Conservation (phyloP, 2,113 vertebrate species). For the Xenopus borealis region DNA sequence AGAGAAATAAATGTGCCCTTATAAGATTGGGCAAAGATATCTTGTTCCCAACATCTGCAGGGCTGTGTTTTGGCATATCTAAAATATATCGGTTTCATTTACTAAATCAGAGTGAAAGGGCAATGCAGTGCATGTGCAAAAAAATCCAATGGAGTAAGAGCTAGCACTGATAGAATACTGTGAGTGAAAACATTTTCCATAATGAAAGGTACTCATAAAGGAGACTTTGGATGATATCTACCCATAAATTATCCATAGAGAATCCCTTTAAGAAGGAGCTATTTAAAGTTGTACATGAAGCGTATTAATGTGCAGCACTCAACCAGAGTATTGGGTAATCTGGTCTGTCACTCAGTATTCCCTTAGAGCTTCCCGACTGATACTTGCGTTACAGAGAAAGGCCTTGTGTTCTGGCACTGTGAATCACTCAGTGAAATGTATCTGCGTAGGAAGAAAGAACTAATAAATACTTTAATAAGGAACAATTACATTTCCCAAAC, state of each 20-base stretch:
- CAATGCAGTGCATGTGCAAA: no score
- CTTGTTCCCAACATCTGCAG: no score
- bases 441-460: background rate
- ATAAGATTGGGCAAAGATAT: no score
- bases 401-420: conserved; percentile 4
- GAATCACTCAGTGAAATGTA: background rate
- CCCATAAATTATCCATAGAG: background rate
- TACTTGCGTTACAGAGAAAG: background rate
- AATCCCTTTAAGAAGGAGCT: no score
- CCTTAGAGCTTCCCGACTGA: conserved; percentile 1
- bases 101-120: no score
- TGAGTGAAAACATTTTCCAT: background rate
- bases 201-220: background rate
- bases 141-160: no score
- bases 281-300: background rate
- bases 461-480: conserved; percentile 9
- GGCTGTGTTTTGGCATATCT: no score
- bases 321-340: background rate
- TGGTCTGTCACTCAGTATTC: conserved; percentile 9
- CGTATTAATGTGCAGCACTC: background rate
- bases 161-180: no score
- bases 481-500: conserved; percentile 2
- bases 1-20: no score
- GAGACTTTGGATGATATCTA: no score
- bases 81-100: no score